These are phyloP conservation scores for Azemiops feae DNA, from an alignment of 2,113 vertebrate genomes.

Conservation along the genomic window DNA sequence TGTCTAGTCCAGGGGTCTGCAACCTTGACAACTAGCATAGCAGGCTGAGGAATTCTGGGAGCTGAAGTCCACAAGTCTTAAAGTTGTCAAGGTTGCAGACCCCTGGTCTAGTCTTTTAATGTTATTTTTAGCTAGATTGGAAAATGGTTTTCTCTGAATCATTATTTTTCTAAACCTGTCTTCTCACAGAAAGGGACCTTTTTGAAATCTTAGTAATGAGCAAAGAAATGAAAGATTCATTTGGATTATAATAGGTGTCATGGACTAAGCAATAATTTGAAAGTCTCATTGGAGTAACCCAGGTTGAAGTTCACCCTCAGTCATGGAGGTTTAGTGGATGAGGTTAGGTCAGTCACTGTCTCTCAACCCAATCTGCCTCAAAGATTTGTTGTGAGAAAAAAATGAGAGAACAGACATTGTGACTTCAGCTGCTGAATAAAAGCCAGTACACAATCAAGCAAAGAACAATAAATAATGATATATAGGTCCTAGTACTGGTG, in stretches of 20 bases:
- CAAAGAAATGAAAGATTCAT: slow-evolving; percentile 48
- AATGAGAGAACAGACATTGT: background rate
- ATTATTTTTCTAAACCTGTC: slow-evolving; percentile 37
- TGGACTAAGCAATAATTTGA: slow-evolving; percentile 28
- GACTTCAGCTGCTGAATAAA: background rate
- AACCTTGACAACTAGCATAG: no score
- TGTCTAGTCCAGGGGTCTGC: background rate
- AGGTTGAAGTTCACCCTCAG: background rate
- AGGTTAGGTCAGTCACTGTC: background rate
- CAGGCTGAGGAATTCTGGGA: no score
- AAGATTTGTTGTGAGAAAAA: background rate
- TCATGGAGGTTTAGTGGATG: background rate
- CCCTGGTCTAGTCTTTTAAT: slow-evolving; percentile 4
- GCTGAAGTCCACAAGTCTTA: no score
- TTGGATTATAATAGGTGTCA: slow-evolving; percentile 50
- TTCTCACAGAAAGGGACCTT: slow-evolving; percentile 41
- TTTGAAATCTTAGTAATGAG: slow-evolving; percentile 26
- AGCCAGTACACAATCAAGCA: background rate
- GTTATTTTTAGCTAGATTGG: slow-evolving; percentile 35
- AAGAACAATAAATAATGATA: background rate
- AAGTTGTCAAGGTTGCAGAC: no score
- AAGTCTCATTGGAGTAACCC: background rate
- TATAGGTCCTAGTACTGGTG: background rate
- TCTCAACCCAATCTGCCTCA: background rate
- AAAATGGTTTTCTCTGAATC: slow-evolving; percentile 14